A percentile compares a stretch with the other conserved stretches of the same genome.
These are phyloP conservation scores for Drosophila recens DNA, from an alignment of 2,888 invertebrate genomes.

Conservation along the genomic window DNA sequence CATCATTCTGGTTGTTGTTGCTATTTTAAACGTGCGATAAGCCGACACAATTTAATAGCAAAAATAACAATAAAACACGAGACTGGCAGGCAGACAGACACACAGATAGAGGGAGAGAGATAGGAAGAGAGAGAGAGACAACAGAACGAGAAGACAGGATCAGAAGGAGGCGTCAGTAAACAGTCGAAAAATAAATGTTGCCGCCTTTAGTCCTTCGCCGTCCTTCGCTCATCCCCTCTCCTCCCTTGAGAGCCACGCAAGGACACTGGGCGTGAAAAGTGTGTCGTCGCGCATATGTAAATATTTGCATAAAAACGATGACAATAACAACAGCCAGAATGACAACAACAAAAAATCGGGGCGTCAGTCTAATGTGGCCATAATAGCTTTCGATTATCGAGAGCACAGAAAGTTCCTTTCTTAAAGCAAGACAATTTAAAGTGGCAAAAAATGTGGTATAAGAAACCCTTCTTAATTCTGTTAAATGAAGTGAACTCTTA, in stretches of 20 bases:
- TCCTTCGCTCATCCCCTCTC: not conserved
- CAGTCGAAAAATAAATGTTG: constrained; percentile 73
- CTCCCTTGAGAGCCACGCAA: constrained; percentile 26
- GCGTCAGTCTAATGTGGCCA: constrained; percentile 72
- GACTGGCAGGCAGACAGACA: constrained; percentile 53
- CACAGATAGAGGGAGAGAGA: constrained; percentile 11
- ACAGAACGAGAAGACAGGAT: constrained; percentile 8
- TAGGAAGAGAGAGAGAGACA: not conserved
- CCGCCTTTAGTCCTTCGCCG: constrained; percentile 22
- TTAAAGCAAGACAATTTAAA: constrained; percentile 39
- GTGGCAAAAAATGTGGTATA: not conserved
- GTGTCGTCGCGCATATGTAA: constrained; percentile 76
- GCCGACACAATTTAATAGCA: constrained; percentile 81
- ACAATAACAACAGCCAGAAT: constrained; percentile 48
- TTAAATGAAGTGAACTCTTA: not conserved
- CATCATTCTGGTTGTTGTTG: constrained; percentile 53
- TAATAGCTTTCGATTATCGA: constrained; percentile 82
- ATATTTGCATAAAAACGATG: constrained; percentile 70
- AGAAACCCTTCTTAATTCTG: not conserved
- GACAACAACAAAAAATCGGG: constrained; percentile 31
- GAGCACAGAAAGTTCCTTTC: constrained; percentile 1
- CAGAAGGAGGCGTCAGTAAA: constrained; percentile 52
- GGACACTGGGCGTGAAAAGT: constrained; percentile 62
- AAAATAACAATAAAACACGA: constrained; percentile 81
- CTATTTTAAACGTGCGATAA: constrained; percentile 80